These are phyloP conservation scores for Papilio elwesi DNA, from an alignment of 2,888 invertebrate species.

Conservation along the genomic window DNA sequence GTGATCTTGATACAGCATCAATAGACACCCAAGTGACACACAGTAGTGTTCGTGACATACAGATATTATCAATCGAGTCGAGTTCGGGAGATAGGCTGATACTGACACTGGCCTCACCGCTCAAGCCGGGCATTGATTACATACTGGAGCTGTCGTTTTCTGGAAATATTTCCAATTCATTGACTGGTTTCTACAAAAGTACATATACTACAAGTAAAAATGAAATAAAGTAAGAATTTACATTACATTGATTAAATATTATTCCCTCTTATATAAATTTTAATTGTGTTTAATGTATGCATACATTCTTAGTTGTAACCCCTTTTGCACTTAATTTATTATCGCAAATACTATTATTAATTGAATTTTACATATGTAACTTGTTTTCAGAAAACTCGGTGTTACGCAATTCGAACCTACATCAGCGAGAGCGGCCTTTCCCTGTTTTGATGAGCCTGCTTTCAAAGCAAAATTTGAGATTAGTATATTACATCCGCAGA, in stretches of 20 bases:
- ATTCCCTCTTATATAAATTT: no score
- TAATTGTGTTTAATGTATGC: no score
- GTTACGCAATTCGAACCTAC: constrained; percentile 88
- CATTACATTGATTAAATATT: constrained; percentile 15
- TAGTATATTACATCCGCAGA: constrained; percentile 86
- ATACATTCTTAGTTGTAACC: no score
- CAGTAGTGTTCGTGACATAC: constrained; percentile 68
- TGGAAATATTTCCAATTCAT: constrained; percentile 83
- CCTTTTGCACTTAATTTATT: no score
- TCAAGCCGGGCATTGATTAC: constrained; percentile 80
- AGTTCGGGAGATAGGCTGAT: constrained; percentile 70
- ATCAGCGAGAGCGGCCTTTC: constrained; percentile 87
- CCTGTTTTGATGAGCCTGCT: constrained; percentile 91
- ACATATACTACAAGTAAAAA: constrained; percentile 80
- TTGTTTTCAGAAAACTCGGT: constrained; percentile 80
- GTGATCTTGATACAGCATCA: constrained; percentile 42
- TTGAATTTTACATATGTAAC: not conserved
- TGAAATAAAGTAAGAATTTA: constrained; percentile 70
- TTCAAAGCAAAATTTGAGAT: constrained; percentile 91
- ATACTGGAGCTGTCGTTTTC: constrained; percentile 81
- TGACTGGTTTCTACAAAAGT: constrained; percentile 88
- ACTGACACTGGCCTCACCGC: constrained; percentile 62
- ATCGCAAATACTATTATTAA: not conserved
- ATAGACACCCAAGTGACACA: constrained; percentile 69
- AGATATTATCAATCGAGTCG: constrained; percentile 62